phyloP scores from a whole-genome alignment of 2,797 vertebrate species.

The Myotis planiceps region DNA sequence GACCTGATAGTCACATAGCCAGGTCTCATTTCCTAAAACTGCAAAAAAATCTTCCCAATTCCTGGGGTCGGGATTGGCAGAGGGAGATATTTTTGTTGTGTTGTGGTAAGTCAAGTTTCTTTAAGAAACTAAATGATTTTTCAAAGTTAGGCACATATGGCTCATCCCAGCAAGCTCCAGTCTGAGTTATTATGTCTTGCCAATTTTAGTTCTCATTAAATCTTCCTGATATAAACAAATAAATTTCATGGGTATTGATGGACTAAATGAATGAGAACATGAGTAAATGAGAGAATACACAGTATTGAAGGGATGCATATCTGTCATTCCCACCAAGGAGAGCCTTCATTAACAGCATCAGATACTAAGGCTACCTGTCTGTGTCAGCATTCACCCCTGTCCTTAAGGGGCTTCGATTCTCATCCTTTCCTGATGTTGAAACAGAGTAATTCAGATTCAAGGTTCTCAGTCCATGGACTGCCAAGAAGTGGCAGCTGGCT shows the following conservation, averaged over 20 bases:
- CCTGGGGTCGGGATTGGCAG: neutral
- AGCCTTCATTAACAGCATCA: neutral
- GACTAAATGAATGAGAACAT: neutral
- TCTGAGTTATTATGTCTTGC: neutral
- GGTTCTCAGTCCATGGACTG: neutral
- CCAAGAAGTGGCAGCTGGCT: conserved; percentile 32
- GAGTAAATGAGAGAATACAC: neutral
- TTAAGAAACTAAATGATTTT: neutral
- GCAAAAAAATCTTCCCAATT: neutral
- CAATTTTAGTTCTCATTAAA: neutral
- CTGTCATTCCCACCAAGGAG: neutral
- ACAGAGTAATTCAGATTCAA: neutral
- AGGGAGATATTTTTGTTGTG: neutral
- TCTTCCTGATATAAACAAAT: neutral
- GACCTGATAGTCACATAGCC: neutral
- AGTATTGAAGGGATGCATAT: neutral
- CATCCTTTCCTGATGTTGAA: neutral
- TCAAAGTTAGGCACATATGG: neutral
- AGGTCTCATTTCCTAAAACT: neutral
- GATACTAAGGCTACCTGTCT: neutral
- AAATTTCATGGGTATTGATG: neutral
- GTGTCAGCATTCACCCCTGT: neutral
- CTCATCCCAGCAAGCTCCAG: neutral
- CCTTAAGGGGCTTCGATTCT: neutral
- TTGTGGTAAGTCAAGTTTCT: neutral